Evolutionary conservation across 2,888 invertebrate species (phyloP).

Genomic region (Alsophila aescularia): DNA sequence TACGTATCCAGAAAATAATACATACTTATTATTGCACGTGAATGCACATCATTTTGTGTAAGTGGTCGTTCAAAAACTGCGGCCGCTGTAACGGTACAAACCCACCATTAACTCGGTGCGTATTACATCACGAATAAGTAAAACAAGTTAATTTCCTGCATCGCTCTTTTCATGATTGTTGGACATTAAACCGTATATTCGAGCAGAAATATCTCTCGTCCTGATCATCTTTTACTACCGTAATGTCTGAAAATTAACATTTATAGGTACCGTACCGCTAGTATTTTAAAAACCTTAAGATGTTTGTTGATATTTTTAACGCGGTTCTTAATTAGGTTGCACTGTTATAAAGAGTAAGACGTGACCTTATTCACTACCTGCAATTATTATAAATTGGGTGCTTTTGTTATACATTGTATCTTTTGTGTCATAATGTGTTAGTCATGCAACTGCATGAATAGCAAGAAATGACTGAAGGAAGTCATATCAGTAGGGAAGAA

Average conservation of each 20-base stretch:
- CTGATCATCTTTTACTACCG: constrained; percentile 25
- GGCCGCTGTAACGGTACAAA: constrained; percentile 70
- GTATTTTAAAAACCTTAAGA: neutral
- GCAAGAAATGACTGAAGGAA: constrained; percentile 6
- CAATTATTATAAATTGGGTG: constrained; percentile 23
- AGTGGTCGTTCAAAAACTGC: constrained; percentile 63
- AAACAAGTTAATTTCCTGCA: constrained; percentile 71
- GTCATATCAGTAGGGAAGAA: neutral
- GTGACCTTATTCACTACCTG: constrained; percentile 21
- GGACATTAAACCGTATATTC: constrained; percentile 52
- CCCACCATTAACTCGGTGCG: constrained; percentile 62
- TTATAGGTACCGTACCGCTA: neutral
- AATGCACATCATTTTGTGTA: constrained; percentile 55
- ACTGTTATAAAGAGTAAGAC: constrained; percentile 10
- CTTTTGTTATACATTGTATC: constrained; percentile 17
- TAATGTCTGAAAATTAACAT: constrained; percentile 16
- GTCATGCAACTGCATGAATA: constrained; percentile 8
- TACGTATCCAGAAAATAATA: constrained; percentile 44
- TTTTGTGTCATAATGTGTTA: constrained; percentile 20
- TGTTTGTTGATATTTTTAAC: constrained; percentile 6
- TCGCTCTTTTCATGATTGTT: constrained; percentile 62
- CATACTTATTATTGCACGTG: constrained; percentile 48
- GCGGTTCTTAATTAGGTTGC: constrained; percentile 13
- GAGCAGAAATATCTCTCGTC: constrained; percentile 32
- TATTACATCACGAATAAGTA: constrained; percentile 64